A percentile compares a stretch with the other conserved stretches of the same genome.
These are phyloP conservation scores for Nyctereutes procyonoides DNA, from an alignment of 2,113 vertebrate species.

Conservation along the genomic window DNA sequence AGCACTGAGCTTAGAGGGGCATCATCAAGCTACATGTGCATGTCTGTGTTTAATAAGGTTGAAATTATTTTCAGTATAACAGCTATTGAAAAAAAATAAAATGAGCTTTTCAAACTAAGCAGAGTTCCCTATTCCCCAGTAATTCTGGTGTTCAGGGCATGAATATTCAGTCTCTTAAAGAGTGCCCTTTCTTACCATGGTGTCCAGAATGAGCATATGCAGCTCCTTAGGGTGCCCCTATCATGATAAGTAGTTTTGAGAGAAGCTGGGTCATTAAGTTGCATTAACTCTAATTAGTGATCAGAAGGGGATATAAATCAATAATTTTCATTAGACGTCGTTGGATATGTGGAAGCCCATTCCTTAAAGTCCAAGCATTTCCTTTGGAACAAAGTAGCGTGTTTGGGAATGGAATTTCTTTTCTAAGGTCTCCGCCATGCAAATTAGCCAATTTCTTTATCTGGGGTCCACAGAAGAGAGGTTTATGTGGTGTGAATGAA, in stretches of 20 bases:
- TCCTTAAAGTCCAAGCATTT: neutral
- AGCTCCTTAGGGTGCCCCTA: neutral
- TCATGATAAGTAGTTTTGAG: slow-evolving; percentile 37
- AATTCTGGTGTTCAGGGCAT: neutral
- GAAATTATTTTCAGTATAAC: neutral
- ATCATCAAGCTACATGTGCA: neutral
- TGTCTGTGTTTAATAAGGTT: neutral
- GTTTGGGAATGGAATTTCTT: neutral
- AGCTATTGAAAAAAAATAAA: neutral
- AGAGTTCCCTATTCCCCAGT: neutral
- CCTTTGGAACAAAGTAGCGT: neutral
- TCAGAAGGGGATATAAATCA: slow-evolving; percentile 68
- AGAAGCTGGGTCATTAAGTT: slow-evolving; percentile 63
- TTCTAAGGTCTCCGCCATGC: neutral
- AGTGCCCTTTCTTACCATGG: neutral
- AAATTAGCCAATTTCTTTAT: slow-evolving; percentile 2
- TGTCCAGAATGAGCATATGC: neutral
- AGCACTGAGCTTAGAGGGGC: neutral
- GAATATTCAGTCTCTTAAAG: neutral
- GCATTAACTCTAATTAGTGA: slow-evolving; percentile 64
- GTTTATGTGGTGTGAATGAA: neutral
- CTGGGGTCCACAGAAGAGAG: neutral
- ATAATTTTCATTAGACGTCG: slow-evolving; percentile 54
- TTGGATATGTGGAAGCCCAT: neutral
- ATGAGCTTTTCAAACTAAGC: neutral